phyloP scores from a whole-genome alignment of 2,797 vertebrate genomes.

The Ceyx erithaca region DNA sequence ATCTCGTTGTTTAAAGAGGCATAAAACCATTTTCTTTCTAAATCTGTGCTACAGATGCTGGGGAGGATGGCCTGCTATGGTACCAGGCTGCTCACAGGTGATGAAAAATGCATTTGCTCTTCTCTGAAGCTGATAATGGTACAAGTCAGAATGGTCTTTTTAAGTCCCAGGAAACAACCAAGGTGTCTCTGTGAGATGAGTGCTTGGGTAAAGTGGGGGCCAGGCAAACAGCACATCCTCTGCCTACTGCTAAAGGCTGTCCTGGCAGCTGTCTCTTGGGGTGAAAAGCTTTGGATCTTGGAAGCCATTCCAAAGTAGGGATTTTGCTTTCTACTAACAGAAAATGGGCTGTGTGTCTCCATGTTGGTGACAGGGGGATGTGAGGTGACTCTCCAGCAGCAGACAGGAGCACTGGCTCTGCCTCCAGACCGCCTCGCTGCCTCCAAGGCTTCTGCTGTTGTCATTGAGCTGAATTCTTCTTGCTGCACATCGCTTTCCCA shows the following conservation, averaged over 20 bases:
- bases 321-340: not conserved
- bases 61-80: not conserved
- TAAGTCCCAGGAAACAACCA: not conserved
- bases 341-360: not conserved
- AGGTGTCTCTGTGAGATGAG: not conserved
- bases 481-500: slow-evolving; percentile 29
- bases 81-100: not conserved
- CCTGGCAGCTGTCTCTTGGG: not conserved
- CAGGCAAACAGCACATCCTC: not conserved
- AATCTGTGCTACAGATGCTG: not conserved
- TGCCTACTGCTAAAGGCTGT: not conserved
- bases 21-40: not conserved
- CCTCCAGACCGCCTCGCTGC: not conserved
- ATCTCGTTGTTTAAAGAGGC: slow-evolving; percentile 24
- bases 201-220: not conserved
- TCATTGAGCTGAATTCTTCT: not conserved
- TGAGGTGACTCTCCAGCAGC: not conserved
- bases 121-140: not conserved
- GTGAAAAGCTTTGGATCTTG: not conserved
- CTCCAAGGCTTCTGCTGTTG: slow-evolving; percentile 47
- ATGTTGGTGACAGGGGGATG: not conserved
- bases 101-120: slow-evolving; percentile 29
- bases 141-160: not conserved
- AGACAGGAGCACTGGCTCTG: not conserved
- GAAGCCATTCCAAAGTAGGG: not conserved